Conservation (phyloP, 2,888 invertebrate species). For the Orchesella flavescens region DNA sequence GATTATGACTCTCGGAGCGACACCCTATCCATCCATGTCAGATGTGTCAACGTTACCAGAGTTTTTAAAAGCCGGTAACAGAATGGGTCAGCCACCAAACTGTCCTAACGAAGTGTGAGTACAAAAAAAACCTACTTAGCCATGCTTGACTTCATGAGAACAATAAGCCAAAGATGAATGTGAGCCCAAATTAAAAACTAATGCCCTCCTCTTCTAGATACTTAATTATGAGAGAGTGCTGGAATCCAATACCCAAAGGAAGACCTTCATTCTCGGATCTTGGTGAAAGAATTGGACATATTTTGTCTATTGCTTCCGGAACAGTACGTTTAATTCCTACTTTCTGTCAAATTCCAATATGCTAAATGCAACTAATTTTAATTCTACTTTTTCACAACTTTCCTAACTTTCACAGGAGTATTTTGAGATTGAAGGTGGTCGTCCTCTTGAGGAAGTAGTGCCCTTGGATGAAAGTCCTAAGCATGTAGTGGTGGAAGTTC, state of each 20-base stretch:
- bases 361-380: no score
- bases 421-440: conserved; percentile 68
- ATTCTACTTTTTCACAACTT: background rate
- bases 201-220: conserved; percentile 78
- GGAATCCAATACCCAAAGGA: conserved; percentile 92
- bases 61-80: conserved; percentile 89
- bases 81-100: conserved; percentile 96
- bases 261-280: conserved; percentile 91
- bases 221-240: conserved; percentile 96
- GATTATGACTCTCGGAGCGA: conserved; percentile 98
- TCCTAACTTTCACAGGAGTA: conserved; percentile 68
- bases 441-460: conserved; percentile 62
- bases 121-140: no score
- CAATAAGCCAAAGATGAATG: background rate
- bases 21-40: conserved; percentile 96
- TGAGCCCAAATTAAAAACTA: background rate
- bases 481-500: no score
- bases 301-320: conserved; percentile 77
- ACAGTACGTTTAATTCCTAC: conserved; percentile 50
- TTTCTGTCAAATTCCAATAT: background rate
- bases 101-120: conserved; percentile 93
- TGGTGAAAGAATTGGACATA: conserved; percentile 91
- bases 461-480: no score
- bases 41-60: conserved; percentile 94
- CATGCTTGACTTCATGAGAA: no score